A percentile compares a stretch with the other conserved stretches of the same genome.
Evolutionary conservation across 2,113 vertebrate species (phyloP).

Genomic region (Ceratotherium simum): DNA sequence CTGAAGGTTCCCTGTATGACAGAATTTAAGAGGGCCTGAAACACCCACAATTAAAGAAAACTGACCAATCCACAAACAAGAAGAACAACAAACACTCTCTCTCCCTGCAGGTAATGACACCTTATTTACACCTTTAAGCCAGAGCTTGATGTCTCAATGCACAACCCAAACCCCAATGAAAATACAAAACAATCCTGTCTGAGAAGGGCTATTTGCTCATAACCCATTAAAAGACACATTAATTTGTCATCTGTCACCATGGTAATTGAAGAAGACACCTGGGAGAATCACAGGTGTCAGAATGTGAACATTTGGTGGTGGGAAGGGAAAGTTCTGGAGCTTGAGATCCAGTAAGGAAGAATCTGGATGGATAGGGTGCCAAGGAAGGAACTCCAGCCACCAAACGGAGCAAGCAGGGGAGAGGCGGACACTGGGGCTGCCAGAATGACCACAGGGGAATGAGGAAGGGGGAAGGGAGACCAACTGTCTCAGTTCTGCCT

Average conservation of each 20-base stretch:
- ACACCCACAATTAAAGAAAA: neutral
- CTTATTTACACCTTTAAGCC: neutral
- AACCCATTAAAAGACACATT: neutral
- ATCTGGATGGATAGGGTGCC: neutral
- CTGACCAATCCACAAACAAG: neutral
- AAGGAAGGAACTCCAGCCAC: neutral
- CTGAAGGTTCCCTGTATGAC: neutral
- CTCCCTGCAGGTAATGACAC: neutral
- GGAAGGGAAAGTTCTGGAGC: constrained; percentile 25
- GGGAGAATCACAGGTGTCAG: neutral
- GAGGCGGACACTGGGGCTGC: neutral
- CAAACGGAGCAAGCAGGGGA: neutral
- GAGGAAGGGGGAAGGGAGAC: neutral
- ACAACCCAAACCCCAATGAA: neutral
- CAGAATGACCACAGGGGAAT: neutral
- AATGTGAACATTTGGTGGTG: neutral
- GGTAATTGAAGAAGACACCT: neutral
- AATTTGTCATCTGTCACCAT: neutral
- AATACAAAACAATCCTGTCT: neutral
- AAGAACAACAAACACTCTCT: no score
- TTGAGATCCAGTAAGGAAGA: neutral
- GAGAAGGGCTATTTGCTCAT: neutral
- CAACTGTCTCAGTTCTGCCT: neutral
- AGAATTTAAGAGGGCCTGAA: neutral
- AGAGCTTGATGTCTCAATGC: neutral